Conservation (phyloP, 2,888 invertebrate species). For the Watsonalla cultraria region DNA sequence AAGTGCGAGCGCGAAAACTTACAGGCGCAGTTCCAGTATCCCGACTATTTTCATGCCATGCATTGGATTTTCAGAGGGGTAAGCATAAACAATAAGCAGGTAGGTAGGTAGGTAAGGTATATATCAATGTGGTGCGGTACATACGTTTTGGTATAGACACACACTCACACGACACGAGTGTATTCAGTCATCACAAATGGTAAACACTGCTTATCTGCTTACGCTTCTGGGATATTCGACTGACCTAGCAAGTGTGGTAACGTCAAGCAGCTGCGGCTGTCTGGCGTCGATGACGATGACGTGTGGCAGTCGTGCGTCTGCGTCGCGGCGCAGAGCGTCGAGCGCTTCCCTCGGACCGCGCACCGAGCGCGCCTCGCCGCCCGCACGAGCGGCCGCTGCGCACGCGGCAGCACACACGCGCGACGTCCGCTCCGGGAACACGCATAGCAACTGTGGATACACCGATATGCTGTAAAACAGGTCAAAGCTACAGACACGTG, state of each 20-base stretch:
- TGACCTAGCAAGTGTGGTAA: conserved; percentile 82
- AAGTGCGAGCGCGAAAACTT: no score
- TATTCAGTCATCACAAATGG: no score
- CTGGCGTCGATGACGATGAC: conserved; percentile 83
- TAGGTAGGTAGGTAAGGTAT: no score
- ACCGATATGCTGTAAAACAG: conserved; percentile 5
- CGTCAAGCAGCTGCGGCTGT: conserved; percentile 78
- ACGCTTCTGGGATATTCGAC: no score
- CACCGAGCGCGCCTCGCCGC: conserved; percentile 79
- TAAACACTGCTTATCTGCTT: no score
- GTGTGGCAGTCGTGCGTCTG: conserved; percentile 74
- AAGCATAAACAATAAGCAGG: no score
- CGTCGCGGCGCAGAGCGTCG: conserved; percentile 66
- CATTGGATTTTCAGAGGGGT: no score
- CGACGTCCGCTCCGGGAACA: conserved; percentile 82
- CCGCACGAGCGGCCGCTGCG: conserved; percentile 78
- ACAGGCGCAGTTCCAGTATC: no score
- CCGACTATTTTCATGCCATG: no score
- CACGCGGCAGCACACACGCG: conserved; percentile 83
- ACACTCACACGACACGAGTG: no score
- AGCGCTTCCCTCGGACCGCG: conserved; percentile 76
- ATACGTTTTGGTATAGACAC: no score
- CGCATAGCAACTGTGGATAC: conserved; percentile 82
- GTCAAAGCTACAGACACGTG: not conserved
- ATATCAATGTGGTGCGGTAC: no score